Base-by-base conservation (phyloP, 2,888 invertebrate genomes). In the Synergus itoensis region DNA sequence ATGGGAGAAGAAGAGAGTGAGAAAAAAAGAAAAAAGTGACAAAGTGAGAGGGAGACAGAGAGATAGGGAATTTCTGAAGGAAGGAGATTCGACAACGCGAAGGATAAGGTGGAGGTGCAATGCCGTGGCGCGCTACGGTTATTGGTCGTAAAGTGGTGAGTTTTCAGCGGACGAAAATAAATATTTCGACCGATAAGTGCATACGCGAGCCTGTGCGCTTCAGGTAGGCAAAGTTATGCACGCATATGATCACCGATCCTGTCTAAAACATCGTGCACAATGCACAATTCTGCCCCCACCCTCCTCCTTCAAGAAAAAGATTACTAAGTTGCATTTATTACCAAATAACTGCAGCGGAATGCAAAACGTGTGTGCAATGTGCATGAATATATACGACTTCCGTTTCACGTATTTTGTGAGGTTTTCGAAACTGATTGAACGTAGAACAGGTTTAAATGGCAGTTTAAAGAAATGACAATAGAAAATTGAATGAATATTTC, bases 81-180 rank as follows among this genome's bases (percentile, higher is more conserved):
- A 69, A 43, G 16, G 67, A 41, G 43, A 78, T 76, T 69, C 48
- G 76, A 48, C 53, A 75, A 65, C 41, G 45, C 11, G 9, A 16
- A 60, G 60, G 9, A 60, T 18, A 80, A 57, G 80, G 78, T 76
- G 77, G 28, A 82, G 81, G 82, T 81, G 84, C 28, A 2, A 28
- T 28, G 28, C 81, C 80, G 84, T 84, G 80, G 78, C 83, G 63
- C 78, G 80, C 80, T 82, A 77, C 79, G 83, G 84, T 87, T 88
- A 86, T 88, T 86, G 88, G 86, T 88, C 86, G 84, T 88, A 88
- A 87, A 88, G 83, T 76, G 77, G 79, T 73, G 79, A 75, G 75
- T 82, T 83, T 85, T 81, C 73, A 81, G 82, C 81, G 80, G 69
- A 77, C 77, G 83, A 81, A 78, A 79, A 79, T 82, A 80, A 79